Evolutionary conservation across 2,113 vertebrate species (phyloP).

Genomic region (Perca schrenkii): DNA sequence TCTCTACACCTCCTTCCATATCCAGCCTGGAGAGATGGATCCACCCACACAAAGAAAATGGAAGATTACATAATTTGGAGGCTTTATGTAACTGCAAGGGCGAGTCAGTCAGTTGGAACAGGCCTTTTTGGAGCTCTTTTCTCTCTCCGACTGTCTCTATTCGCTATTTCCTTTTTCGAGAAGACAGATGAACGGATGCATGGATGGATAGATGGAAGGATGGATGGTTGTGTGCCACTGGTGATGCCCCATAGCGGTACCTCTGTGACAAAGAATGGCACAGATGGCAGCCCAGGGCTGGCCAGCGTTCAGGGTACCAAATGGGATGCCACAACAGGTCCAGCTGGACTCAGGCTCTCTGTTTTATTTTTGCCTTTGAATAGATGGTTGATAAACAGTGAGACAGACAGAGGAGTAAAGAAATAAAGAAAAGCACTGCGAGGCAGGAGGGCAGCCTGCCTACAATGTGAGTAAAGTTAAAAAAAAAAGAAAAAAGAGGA

Average conservation of each 20-base stretch:
- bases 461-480: background rate
- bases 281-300: slow-evolving; percentile 68
- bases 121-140: slow-evolving; percentile 32
- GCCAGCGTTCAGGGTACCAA: slow-evolving; percentile 43
- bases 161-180: slow-evolving; percentile 13
- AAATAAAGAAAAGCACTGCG: background rate
- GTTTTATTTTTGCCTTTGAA: slow-evolving; percentile 44
- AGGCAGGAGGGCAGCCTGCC: slow-evolving; percentile 5
- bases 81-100: slow-evolving; percentile 64
- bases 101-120: slow-evolving; percentile 31
- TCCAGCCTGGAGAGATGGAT: slow-evolving; percentile 30
- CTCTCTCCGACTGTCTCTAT: background rate
- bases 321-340: slow-evolving; percentile 65
- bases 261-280: slow-evolving; percentile 59
- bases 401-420: slow-evolving; percentile 20
- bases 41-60: slow-evolving; percentile 54
- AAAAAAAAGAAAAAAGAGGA: background rate
- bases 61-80: slow-evolving; percentile 55
- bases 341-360: slow-evolving; percentile 63
- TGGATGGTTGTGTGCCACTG: slow-evolving; percentile 35
- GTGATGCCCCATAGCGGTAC: slow-evolving; percentile 45
- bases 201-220: slow-evolving; percentile 2
- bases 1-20: slow-evolving; percentile 40
- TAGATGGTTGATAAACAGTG: slow-evolving; percentile 20
- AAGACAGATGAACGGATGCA: background rate